Percentiles rank a stretch among this genome's conserved stretches.
These are phyloP conservation scores for Lanistes nyassanus DNA, from an alignment of 1,140 invertebrate species.

Conservation along the genomic window DNA sequence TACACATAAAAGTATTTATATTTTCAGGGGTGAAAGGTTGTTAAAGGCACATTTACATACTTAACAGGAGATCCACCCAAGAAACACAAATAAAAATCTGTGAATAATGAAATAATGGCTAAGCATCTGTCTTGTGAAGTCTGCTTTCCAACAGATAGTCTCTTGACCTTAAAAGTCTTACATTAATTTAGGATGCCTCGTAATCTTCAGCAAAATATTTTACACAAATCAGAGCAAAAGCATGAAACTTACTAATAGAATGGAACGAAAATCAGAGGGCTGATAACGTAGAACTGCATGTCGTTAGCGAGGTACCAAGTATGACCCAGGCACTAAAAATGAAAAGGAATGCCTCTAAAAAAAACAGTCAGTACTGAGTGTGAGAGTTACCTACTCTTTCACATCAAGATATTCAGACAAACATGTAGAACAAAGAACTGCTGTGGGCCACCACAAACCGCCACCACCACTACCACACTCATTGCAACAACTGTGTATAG, in stretches of 20 bases:
- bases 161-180: not conserved
- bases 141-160: not conserved
- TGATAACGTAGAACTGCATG: conserved; percentile 78
- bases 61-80: too few species aligned
- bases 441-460: not conserved
- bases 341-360: too few species aligned
- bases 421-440: not conserved
- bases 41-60: too few species aligned
- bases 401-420: not conserved
- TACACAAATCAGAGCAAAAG: not conserved
- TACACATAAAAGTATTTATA: too few species aligned
- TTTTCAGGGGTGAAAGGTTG: too few species aligned
- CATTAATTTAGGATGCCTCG: not conserved
- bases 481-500: not conserved
- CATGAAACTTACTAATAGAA: conserved; percentile 44
- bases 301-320: conserved; percentile 84
- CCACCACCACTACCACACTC: not conserved
- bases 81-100: too few species aligned
- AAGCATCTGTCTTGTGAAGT: too few species aligned
- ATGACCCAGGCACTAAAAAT: conserved; percentile 75
- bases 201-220: not conserved
- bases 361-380: too few species aligned
- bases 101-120: too few species aligned
- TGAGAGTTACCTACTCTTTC: not conserved
- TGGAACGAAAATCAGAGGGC: conserved; percentile 71